Conservation (phyloP, 2,797 vertebrate genomes). For the Sebastes hubbsi region DNA sequence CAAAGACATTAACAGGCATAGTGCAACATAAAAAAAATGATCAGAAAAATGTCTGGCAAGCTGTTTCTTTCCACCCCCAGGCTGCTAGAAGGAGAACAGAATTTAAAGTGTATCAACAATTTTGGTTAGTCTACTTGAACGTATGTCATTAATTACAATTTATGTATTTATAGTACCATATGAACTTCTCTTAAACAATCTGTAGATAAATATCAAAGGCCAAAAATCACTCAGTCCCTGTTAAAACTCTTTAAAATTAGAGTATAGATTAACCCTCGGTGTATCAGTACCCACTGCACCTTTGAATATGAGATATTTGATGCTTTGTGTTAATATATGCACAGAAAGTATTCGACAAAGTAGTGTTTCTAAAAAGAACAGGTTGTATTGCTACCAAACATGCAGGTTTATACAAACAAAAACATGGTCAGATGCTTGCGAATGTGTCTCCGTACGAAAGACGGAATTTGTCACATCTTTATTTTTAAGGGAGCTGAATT, state of each 20-base stretch:
- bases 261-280: background rate
- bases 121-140: background rate
- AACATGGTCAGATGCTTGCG: background rate
- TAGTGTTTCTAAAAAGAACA: background rate
- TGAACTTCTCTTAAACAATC: background rate
- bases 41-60: conserved; percentile 14
- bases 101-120: background rate
- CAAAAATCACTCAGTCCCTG: background rate
- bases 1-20: conserved; percentile 4
- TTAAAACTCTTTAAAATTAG: background rate
- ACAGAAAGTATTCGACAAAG: background rate
- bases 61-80: conserved; percentile 6
- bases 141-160: background rate
- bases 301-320: background rate
- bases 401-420: background rate
- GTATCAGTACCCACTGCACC: background rate
- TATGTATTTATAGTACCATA: background rate
- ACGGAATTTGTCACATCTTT: conserved; percentile 59
- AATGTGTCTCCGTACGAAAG: conserved; percentile 7
- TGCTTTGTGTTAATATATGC: background rate
- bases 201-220: background rate
- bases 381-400: background rate
- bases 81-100: background rate
- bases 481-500: conserved; percentile 69
- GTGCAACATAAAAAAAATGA: background rate